Evolutionary conservation across 1,140 invertebrate genomes (phyloP).

Genomic region (Delia radicum): DNA sequence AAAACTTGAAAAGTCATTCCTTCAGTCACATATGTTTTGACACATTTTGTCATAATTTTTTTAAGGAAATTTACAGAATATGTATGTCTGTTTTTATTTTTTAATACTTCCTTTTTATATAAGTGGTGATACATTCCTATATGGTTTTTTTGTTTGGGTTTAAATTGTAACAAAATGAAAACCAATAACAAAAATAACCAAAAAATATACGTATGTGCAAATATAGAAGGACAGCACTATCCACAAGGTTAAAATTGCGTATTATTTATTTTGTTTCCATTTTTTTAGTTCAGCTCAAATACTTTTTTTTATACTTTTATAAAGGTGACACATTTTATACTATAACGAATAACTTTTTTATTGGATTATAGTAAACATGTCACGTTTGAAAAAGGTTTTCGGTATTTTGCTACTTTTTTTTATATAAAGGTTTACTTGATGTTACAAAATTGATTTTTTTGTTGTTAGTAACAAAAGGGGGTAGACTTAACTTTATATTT

Average conservation of each 20-base stretch:
- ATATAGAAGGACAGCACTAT: neutral
- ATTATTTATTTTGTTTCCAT: neutral
- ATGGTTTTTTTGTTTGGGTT: neutral
- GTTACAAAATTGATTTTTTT: neutral
- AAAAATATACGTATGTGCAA: neutral
- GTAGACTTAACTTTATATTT: neutral
- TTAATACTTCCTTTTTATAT: neutral
- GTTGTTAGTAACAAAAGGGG: neutral
- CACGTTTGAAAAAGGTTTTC: constrained; percentile 29
- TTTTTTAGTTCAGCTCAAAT: neutral
- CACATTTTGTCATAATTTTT: constrained; percentile 13
- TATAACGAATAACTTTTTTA: neutral
- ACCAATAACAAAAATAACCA: neutral
- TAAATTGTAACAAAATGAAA: neutral
- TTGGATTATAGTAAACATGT: constrained; percentile 24
- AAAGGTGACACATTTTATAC: constrained; percentile 17
- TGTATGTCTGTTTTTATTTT: neutral
- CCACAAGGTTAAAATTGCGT: neutral
- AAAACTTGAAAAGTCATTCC: neutral
- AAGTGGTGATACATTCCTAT: neutral
- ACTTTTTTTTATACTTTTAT: constrained; percentile 4
- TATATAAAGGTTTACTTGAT: neutral
- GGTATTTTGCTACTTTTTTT: neutral
- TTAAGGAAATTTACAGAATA: neutral
- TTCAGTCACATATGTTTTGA: constrained; percentile 19